A percentile compares a stretch with the other conserved stretches of the same genome.
These are phyloP conservation scores for Drosophila planitibia DNA, from an alignment of 2,888 invertebrate species.

Conservation along the genomic window DNA sequence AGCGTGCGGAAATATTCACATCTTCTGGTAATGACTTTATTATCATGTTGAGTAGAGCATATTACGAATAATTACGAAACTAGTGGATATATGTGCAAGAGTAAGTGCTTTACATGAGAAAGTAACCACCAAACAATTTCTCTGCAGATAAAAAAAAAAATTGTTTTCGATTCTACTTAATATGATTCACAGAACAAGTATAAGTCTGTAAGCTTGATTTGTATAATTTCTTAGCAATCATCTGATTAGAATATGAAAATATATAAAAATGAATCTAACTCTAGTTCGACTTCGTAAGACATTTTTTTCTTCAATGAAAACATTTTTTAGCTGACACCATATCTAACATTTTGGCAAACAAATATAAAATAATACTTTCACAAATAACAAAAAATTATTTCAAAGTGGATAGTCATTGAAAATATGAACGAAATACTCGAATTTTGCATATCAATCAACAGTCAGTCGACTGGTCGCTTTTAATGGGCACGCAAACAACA, in stretches of 20 bases:
- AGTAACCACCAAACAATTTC: neutral
- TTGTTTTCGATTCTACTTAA: neutral
- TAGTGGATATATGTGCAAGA: neutral
- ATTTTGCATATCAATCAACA: constrained; percentile 35
- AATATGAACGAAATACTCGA: constrained; percentile 3
- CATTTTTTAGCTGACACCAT: neutral
- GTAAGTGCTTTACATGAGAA: constrained; percentile 6
- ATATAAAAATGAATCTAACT: neutral
- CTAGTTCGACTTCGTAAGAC: neutral
- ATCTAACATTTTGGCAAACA: neutral
- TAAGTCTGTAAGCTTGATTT: neutral
- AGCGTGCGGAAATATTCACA: constrained; percentile 68
- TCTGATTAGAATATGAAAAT: neutral
- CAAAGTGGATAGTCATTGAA: constrained; percentile 5
- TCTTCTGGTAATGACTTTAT: constrained; percentile 43
- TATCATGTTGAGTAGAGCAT: constrained; percentile 33
- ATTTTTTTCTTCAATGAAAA: neutral
- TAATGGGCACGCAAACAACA: constrained; percentile 32
- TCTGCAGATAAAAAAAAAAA: neutral
- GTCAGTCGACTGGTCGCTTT: constrained; percentile 16
- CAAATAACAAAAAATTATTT: neutral
- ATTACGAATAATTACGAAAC: constrained; percentile 11
- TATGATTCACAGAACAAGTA: neutral
- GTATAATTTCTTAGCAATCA: neutral
- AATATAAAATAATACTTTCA: constrained; percentile 13